phyloP scores from a whole-genome alignment of 1,140 invertebrate species.

The Tetraneura akinire region DNA sequence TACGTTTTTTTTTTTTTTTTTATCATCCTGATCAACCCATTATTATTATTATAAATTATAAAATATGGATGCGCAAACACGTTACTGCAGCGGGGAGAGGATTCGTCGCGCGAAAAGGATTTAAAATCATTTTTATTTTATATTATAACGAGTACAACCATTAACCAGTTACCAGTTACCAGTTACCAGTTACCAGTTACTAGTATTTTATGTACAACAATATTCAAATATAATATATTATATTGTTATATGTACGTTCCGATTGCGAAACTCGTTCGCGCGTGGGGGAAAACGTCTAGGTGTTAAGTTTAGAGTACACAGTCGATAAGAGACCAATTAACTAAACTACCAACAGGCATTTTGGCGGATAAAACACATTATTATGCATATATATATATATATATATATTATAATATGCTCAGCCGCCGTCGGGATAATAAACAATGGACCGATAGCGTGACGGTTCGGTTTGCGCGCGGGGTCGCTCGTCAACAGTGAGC shows the following conservation, averaged over 20 bases:
- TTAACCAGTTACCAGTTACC: too few species aligned
- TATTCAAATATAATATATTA: too few species aligned
- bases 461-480: background rate
- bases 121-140: too few species aligned
- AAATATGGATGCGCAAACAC: background rate
- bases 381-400: too few species aligned
- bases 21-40: too few species aligned
- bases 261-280: background rate
- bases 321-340: constrained; percentile 14
- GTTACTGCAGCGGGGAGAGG: background rate
- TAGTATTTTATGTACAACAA: too few species aligned
- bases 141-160: too few species aligned
- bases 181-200: too few species aligned
- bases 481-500: background rate
- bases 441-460: background rate
- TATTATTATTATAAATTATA: background rate
- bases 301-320: background rate
- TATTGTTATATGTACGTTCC: background rate
- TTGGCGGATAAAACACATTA: background rate
- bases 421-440: background rate
- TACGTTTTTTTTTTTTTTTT: too few species aligned
- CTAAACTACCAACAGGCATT: too few species aligned
- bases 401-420: too few species aligned
- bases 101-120: background rate
- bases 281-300: background rate